Percentiles rank a stretch among this genome's conserved stretches.
Evolutionary conservation across 2,113 vertebrate genomes (phyloP).

Genomic region (Gnathonemus echidnorhynchus): DNA sequence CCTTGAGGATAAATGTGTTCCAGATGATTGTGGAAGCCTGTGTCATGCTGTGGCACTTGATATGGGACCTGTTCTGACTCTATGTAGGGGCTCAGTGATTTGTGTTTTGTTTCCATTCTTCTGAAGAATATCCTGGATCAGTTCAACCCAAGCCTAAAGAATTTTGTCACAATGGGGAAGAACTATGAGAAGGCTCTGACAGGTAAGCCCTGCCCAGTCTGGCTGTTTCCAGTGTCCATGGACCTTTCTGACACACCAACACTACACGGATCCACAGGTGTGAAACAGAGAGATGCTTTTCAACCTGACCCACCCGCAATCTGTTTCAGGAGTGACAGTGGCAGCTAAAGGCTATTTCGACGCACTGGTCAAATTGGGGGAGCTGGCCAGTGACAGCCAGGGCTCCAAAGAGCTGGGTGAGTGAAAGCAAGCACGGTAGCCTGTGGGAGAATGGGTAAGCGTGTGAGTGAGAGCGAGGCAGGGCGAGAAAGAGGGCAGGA

Average conservation of each 20-base stretch:
- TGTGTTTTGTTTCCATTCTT: conserved; percentile 11
- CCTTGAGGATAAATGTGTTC: background rate
- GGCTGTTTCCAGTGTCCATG: background rate
- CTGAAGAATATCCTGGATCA: conserved; percentile 71
- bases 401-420: conserved; percentile 78
- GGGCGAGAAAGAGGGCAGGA: conserved; percentile 40
- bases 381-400: conserved; percentile 76
- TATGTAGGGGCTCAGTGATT: background rate
- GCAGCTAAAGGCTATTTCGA: conserved; percentile 81
- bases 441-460: background rate
- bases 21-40: background rate
- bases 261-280: background rate
- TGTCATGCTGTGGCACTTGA: background rate
- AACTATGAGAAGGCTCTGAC: conserved; percentile 75
- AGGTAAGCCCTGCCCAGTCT: conserved; percentile 45
- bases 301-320: background rate
- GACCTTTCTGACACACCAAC: background rate
- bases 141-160: conserved; percentile 77
- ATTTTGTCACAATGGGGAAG: conserved; percentile 78
- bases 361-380: conserved; percentile 73
- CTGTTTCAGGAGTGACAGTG: conserved; percentile 63
- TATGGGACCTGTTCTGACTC: background rate
- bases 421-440: conserved; percentile 25
- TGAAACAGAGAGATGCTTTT: background rate
- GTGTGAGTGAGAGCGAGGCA: conserved; percentile 34